Base-by-base conservation (phyloP, 2,113 vertebrate genomes). In the Lophius piscatorius region DNA sequence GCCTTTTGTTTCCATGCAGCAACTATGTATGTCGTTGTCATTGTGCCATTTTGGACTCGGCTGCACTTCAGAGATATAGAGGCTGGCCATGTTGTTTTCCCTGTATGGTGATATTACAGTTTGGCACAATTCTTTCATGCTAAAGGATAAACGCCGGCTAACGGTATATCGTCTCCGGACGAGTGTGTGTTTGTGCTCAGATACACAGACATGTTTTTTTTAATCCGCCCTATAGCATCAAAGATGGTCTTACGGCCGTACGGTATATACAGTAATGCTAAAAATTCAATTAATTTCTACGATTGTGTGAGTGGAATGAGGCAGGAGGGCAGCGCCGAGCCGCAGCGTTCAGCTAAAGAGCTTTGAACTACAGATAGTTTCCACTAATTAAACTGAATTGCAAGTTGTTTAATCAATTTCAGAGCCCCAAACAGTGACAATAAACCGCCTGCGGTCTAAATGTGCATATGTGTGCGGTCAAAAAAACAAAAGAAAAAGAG, bases 341-440 rank as follows among this genome's bases (percentile, higher is more conserved):
- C 67, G 59, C 73, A 86, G 70, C 75, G 78, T 88, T 81, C 69
- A 66, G 69, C 75, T 85, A 77, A 87, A 83, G 57, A 74, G 82
- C 76, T 86, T 88, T 88, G 83, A 90, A 89, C 87, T 87, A 79
- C 78, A 83, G 78, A 86, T 86, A 87, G 74, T 84, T 81, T 80
- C 70, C 79, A 78, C 84, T 89, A 89, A 90, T 90, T 89, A 87
- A 85, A 87, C 78, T 80, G 81, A 78, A 87, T 88, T 86, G 70
- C 63, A 78, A 89, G 81, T 88, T 86, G 76, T 89, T 86, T 87
- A 90, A 91, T 92, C 88, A 90, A 86, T 84, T 89, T 88, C 80
- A 86, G 80, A 89, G 85, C 81, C 63, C 80, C 81, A 83, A 89
- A 89, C 76, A 84, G 76, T 84, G 80, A 84, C 80, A 87, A 87